Conservation (phyloP, 2,797 vertebrate species). For the Austrolebias charrua region DNA sequence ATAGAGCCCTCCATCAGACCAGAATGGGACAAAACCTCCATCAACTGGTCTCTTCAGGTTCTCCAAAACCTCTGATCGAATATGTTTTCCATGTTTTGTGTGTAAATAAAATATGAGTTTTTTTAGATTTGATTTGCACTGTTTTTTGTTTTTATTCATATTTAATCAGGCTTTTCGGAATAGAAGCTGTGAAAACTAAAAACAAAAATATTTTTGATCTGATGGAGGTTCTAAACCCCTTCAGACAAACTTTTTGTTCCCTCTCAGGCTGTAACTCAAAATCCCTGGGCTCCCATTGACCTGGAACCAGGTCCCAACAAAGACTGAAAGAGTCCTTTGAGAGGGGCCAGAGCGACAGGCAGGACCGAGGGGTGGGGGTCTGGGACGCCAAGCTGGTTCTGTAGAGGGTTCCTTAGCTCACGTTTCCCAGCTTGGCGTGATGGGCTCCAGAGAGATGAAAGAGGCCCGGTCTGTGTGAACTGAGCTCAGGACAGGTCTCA, state of each 20-base stretch:
- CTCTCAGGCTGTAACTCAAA: constrained; percentile 68
- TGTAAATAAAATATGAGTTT: no score
- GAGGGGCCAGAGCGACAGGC: constrained; percentile 53
- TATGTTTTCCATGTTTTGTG: no score
- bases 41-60: no score
- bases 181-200: not conserved
- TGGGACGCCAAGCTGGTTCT: constrained; percentile 31
- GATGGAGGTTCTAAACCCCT: constrained; percentile 70
- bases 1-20: no score
- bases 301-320: constrained; percentile 71
- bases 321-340: constrained; percentile 80
- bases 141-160: no score
- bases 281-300: constrained; percentile 76
- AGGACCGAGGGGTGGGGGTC: constrained; percentile 60
- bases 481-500: constrained; percentile 70
- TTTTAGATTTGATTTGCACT: no score
- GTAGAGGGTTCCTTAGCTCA: constrained; percentile 72
- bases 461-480: constrained; percentile 67
- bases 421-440: constrained; percentile 75
- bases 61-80: no score
- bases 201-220: constrained; percentile 51
- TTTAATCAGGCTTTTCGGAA: no score
- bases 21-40: no score
- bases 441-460: constrained; percentile 74
- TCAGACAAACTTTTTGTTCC: constrained; percentile 74